Conservation (phyloP, 2,888 invertebrate species). For the Cephus pulcher region DNA sequence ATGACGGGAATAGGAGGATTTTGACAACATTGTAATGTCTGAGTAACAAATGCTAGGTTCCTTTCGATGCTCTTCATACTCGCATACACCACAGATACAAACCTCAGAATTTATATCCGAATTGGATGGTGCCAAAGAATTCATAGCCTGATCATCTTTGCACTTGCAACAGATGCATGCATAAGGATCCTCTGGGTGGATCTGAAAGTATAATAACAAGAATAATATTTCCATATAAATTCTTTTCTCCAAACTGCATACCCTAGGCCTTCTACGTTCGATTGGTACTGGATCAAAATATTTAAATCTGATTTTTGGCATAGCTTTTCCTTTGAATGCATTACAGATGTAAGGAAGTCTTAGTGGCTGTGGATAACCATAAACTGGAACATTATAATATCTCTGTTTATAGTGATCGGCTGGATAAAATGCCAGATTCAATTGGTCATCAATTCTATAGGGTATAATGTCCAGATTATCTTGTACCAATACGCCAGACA, state of each 20-base stretch:
- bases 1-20: not conserved
- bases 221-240: not conserved
- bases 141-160: conserved; percentile 12
- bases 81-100: conserved; percentile 14
- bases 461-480: conserved; percentile 66
- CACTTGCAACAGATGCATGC: conserved; percentile 19
- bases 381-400: conserved; percentile 70
- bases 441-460: conserved; percentile 61
- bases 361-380: conserved; percentile 46
- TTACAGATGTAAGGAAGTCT: conserved; percentile 17
- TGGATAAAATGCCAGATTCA: conserved; percentile 64
- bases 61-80: not conserved
- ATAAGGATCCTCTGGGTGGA: not conserved
- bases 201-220: not conserved
- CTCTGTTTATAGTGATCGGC: conserved; percentile 68
- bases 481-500: conserved; percentile 62
- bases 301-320: conserved; percentile 22
- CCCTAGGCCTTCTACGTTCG: conserved; percentile 13
- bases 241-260: not conserved
- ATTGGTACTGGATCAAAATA: conserved; percentile 19
- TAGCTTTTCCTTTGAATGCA: conserved; percentile 13
- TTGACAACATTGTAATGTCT: conserved; percentile 10
- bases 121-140: conserved; percentile 14
- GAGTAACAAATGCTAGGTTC: conserved; percentile 16
- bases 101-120: conserved; percentile 5